Evolutionary conservation across 2,888 invertebrate genomes (phyloP), one percentile per base, ranked within the genome.

Genomic region (Ptychoptera contaminata): DNA sequence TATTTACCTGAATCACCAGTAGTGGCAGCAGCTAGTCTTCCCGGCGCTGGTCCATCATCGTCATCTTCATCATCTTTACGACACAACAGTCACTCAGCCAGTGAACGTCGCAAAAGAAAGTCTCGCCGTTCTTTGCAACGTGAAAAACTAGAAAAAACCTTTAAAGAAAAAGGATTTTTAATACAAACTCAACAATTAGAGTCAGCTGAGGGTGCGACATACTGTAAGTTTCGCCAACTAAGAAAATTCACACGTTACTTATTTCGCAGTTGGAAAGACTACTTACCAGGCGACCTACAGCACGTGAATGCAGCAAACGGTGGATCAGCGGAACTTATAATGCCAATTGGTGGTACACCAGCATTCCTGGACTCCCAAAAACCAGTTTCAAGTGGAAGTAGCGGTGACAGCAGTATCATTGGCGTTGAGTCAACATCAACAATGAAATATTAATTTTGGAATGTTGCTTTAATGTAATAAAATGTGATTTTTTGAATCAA

Each of bases 161-260:
- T 92, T 59, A 86, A 87, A 55, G 91, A 91, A 58, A 90, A 90
- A 56, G 91, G 91, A 0, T 91, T 92, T 60, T 68, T 92, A 40
- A 91, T 92, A 45, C 91, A 92, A 60, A 92, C 91, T 0, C 91
- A 92, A 60, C 91, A 92, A 59, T 66, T 91, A 42, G 88, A 91
- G 58, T 88, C 88, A 0, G 90, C 91, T 0, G 91, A 92, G 58
- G 91, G 91, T 0, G 90, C 91, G 0, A 91, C 91, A 0, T 92
- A 91, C 57, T 92, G 92, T 63, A 92, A 92, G 62, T 92, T 92
- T 59, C 67, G 91, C 40, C 91, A 92, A 58, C 67, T 92, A 23
- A 71, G 88, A 50, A 92, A 92, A 61, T 91, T 92, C 58, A 92
- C 92, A 0, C 72, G 91, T 43, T 92, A 92, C 59, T 67, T 92